These are phyloP conservation scores for Arctocebus calabarensis DNA, from an alignment of 2,797 vertebrate genomes.

Conservation along the genomic window DNA sequence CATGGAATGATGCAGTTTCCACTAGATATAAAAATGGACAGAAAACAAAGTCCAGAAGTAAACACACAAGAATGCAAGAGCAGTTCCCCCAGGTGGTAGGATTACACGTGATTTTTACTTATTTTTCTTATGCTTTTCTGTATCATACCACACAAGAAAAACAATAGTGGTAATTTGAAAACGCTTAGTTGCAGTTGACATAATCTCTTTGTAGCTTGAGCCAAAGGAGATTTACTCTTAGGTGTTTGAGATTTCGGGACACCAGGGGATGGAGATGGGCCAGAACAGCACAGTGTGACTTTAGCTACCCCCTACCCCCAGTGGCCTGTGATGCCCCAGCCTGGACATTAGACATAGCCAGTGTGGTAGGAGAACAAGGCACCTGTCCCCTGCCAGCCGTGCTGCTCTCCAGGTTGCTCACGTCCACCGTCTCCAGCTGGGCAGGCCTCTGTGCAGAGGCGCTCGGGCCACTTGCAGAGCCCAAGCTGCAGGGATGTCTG, in stretches of 20 bases:
- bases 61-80: not conserved
- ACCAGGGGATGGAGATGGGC: not conserved
- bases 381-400: not conserved
- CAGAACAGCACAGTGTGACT: not conserved
- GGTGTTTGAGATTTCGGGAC: not conserved
- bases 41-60: not conserved
- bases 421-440: not conserved
- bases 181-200: not conserved
- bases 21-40: not conserved
- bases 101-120: not conserved
- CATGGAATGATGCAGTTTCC: not conserved
- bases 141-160: not conserved
- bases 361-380: not conserved
- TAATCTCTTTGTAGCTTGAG: not conserved
- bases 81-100: not conserved
- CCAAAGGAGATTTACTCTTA: not conserved
- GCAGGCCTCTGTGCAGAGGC: not conserved
- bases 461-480: not conserved
- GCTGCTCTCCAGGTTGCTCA: not conserved
- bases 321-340: not conserved
- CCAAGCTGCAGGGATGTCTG: not conserved
- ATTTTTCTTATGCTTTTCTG: slow-evolving; percentile 22
- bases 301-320: not conserved
- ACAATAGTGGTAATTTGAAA: slow-evolving; percentile 2
- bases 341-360: not conserved